Evolutionary conservation across 2,888 invertebrate species (phyloP).

Genomic region (Andrena fulva): DNA sequence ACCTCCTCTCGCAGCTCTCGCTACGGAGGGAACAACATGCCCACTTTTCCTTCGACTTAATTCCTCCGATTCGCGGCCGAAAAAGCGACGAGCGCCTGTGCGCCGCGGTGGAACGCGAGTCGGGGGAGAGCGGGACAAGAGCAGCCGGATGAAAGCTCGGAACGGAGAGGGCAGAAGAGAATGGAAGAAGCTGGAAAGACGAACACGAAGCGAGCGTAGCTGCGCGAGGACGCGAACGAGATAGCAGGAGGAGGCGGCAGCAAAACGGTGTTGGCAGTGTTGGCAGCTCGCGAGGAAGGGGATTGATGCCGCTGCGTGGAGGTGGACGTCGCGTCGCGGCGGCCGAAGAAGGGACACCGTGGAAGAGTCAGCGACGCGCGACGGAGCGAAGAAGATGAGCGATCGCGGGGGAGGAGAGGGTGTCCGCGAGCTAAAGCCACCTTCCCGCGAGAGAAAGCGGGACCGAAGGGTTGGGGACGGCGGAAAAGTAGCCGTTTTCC

Average conservation of each 20-base stretch:
- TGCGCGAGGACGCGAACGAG: constrained; percentile 43
- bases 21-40: constrained; percentile 11
- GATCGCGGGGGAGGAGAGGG: constrained; percentile 6
- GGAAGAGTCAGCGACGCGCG: constrained; percentile 38
- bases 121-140: neutral
- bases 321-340: constrained; percentile 22
- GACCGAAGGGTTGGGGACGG: constrained; percentile 10
- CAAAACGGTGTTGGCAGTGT: constrained; percentile 46
- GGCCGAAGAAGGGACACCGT: constrained; percentile 23
- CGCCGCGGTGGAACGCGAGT: constrained; percentile 40
- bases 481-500: constrained; percentile 1
- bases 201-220: constrained; percentile 48
- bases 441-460: constrained; percentile 41
- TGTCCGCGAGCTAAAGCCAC: constrained; percentile 4
- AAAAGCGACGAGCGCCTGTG: constrained; percentile 68
- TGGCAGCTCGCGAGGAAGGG: constrained; percentile 50
- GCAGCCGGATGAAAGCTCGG: constrained; percentile 1
- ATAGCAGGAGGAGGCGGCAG: constrained; percentile 38
- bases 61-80: constrained; percentile 76
- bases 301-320: constrained; percentile 49
- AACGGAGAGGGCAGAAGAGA: neutral
- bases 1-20: constrained; percentile 38
- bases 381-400: constrained; percentile 25
- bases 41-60: constrained; percentile 71
- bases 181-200: constrained; percentile 45